Evolutionary conservation across 1,140 invertebrate species (phyloP), one percentile per base, ranked within the genome.

Genomic region (Helicoverpa armigera): DNA sequence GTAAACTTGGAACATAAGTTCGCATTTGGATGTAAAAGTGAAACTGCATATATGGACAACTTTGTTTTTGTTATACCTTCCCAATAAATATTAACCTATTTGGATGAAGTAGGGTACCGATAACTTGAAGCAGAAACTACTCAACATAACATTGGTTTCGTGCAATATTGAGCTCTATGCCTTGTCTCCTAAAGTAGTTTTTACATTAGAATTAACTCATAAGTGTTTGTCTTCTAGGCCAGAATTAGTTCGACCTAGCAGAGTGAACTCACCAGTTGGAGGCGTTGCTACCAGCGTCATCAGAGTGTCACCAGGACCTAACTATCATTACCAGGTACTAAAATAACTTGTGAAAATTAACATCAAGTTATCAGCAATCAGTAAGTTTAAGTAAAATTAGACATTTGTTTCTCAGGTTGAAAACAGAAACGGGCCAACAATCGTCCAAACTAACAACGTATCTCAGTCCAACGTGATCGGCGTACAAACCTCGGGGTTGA

Each of bases 231-330:
- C 43, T 80, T 82, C 85, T 81, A 95, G 96, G 85, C 96, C 96
- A 13, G 96, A 96, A 87, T 88, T 96, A 70, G 95, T 96, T n/a
- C 91, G 96, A 61, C 96, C 96, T 2, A 87, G 92, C 77, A 81
- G 95, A 89, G 86, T 95, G 83, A 89, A 91, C 89, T 94, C 95
- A 60, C 91, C 91, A 3, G 87, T 90, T 0, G 85, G 91, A n/a
- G 87, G 94, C 23, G 94, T 95, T 3, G 94, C 94, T 43, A 97
- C 97, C 3, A 98, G 97, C 93, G 98, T 98, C 1, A 98, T 98
- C 87, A 94, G 97, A 91, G 97, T 98, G 83, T 98, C 97, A 4
- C 97, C 97, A 7, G 97, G 95, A 35, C 95, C 92, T 58, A 93
- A 91, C 7, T 94, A 94, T 80, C 92, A 94, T 56, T 95, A 95